Evolutionary conservation across 1,140 invertebrate genomes (phyloP).

Genomic region (Apis laboriosa): DNA sequence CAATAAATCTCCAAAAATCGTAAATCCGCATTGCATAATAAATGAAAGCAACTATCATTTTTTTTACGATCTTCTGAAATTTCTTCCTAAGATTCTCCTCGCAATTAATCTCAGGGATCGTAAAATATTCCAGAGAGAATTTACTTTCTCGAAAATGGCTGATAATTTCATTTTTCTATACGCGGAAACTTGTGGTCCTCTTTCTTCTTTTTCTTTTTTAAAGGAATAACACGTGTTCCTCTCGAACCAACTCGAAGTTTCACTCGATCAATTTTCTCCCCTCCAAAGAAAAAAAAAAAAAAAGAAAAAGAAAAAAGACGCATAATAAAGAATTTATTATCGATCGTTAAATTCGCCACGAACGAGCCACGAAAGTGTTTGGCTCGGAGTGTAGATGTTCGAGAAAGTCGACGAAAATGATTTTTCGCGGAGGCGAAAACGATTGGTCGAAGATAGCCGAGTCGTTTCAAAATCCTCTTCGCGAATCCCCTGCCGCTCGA

Average conservation of each 20-base stretch:
- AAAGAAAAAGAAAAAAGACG: neutral
- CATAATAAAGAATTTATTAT: constrained; percentile 9
- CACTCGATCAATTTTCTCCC: neutral
- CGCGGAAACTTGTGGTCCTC: too few species aligned
- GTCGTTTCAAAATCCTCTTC: constrained; percentile 8
- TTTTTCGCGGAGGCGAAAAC: constrained; percentile 5
- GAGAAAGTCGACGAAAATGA: constrained; percentile 4
- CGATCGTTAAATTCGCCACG: constrained; percentile 11
- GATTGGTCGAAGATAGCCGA: neutral
- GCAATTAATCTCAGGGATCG: too few species aligned
- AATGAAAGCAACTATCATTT: too few species aligned
- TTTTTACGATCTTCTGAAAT: too few species aligned
- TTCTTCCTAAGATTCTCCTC: too few species aligned
- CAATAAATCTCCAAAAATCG: too few species aligned
- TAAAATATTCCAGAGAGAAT: too few species aligned
- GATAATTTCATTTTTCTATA: neutral
- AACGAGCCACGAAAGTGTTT: neutral
- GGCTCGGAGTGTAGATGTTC: neutral
- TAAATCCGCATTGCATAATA: too few species aligned
- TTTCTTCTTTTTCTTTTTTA: neutral
- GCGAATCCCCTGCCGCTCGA: neutral
- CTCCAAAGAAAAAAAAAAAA: neutral
- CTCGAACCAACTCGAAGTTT: neutral
- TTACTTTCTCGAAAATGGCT: too few species aligned
- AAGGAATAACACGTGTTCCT: neutral